phyloP scores from a whole-genome alignment of 2,113 vertebrate genomes.

The Ariopsis seemanni region DNA sequence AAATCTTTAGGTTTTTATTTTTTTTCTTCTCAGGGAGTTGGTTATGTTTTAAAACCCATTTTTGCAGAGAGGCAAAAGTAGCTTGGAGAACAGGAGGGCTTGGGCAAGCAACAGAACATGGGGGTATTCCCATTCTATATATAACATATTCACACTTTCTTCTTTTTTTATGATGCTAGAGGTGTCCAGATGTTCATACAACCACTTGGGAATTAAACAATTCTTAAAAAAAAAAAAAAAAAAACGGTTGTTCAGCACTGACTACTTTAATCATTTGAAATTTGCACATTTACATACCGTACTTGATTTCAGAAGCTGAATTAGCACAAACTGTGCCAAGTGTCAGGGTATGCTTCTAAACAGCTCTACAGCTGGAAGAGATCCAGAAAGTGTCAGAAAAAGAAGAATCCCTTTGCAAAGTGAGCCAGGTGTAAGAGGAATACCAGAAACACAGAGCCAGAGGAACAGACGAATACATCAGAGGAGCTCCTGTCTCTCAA shows the following conservation, averaged over 20 bases:
- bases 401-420: neutral
- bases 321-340: neutral
- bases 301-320: neutral
- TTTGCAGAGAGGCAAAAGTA: no score
- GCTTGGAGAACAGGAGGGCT: neutral
- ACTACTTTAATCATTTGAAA: neutral
- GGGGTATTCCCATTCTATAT: neutral
- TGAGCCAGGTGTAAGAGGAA: neutral
- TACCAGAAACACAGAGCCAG: neutral
- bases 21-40: no score
- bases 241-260: no score
- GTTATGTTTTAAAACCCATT: no score
- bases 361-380: neutral
- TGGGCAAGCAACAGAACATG: neutral
- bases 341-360: neutral
- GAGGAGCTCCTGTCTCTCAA: neutral
- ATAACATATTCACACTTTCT: neutral
- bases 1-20: no score
- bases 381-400: neutral
- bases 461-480: neutral
- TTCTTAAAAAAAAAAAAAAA: no score
- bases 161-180: neutral
- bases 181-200: neutral
- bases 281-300: neutral
- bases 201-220: neutral